These are phyloP conservation scores for Herpetotheres cachinnans DNA, from an alignment of 2,113 vertebrate genomes.

Conservation along the genomic window DNA sequence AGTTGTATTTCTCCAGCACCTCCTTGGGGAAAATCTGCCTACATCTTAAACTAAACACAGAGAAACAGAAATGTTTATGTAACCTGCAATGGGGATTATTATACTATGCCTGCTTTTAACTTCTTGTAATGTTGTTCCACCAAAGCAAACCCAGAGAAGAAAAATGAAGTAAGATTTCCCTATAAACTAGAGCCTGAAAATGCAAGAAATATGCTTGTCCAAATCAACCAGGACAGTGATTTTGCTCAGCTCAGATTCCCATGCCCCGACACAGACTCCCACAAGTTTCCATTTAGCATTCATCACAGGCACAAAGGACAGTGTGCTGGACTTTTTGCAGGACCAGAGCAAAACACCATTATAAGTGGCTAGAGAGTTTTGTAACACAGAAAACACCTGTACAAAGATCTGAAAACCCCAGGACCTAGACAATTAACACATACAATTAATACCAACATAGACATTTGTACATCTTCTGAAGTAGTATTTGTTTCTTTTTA, in stretches of 20 bases:
- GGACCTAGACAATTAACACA: neutral
- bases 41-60: neutral
- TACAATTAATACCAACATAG: neutral
- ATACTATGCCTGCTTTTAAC: neutral
- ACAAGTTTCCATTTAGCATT: neutral
- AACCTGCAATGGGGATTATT: neutral
- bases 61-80: neutral
- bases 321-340: neutral
- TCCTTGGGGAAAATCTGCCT: neutral
- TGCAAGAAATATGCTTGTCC: neutral
- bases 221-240: neutral
- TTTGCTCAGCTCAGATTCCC: neutral
- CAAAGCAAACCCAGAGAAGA: neutral
- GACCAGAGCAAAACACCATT: neutral
- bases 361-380: neutral
- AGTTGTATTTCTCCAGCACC: neutral
- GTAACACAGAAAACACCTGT: neutral
- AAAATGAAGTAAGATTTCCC: neutral
- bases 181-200: neutral
- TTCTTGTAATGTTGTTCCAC: neutral
- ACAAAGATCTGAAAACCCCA: neutral
- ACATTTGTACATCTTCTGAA: neutral
- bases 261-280: accelerated
- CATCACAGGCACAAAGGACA: neutral
- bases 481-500: neutral